Evolutionary conservation across 2,888 invertebrate species (phyloP).

Genomic region (Drepana falcataria): DNA sequence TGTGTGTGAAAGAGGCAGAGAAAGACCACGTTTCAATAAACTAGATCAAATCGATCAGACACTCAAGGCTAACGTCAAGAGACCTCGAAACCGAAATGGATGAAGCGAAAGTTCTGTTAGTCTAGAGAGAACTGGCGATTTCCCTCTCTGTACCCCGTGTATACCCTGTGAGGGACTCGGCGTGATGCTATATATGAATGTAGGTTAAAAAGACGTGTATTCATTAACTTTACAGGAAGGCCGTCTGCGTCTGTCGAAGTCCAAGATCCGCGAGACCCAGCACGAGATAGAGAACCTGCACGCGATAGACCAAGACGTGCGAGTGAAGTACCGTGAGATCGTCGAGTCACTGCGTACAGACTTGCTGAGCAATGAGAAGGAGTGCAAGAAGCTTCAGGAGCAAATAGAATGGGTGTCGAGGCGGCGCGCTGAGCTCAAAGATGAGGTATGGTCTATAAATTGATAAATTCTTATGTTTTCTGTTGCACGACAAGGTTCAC

Average conservation of each 20-base stretch:
- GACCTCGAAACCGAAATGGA: neutral
- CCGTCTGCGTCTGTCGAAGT: conserved; percentile 59
- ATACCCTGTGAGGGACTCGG: too few relatives aligned
- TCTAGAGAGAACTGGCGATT: too few relatives aligned
- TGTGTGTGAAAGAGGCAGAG: too few relatives aligned
- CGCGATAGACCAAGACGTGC: conserved; percentile 58
- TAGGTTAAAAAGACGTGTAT: too few relatives aligned
- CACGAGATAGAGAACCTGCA: conserved; percentile 66
- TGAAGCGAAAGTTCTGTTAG: too few relatives aligned
- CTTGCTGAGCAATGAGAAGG: conserved; percentile 54
- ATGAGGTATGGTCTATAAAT: conserved; percentile 41
- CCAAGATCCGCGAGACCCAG: conserved; percentile 65
- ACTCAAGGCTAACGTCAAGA: neutral
- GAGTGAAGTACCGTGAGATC: conserved; percentile 49
- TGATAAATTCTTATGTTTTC: too few relatives aligned
- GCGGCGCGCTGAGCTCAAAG: conserved; percentile 56
- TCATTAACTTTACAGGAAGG: conserved; percentile 44
- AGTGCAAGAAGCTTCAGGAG: conserved; percentile 64
- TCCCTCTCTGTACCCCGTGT: too few relatives aligned
- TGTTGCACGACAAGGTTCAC: too few relatives aligned
- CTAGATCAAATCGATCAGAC: too few relatives aligned
- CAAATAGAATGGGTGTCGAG: conserved; percentile 71
- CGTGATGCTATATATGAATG: too few relatives aligned
- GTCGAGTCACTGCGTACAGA: conserved; percentile 58
- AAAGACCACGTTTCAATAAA: too few relatives aligned